These are phyloP conservation scores for Tipula confusa DNA, from an alignment of 2,888 invertebrate species.

Conservation along the genomic window DNA sequence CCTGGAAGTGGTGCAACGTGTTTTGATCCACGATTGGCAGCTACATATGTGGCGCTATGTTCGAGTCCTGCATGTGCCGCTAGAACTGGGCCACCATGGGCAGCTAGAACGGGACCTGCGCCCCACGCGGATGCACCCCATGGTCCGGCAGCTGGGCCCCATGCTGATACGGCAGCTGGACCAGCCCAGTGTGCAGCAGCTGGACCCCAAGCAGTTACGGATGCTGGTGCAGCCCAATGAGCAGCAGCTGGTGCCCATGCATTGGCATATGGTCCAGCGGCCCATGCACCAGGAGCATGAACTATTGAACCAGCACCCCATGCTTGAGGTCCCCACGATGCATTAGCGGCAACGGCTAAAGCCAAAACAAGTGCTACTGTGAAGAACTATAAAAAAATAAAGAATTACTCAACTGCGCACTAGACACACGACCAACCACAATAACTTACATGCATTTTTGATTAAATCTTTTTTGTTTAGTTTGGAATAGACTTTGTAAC, in stretches of 20 bases:
- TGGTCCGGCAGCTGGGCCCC: constrained; percentile 34
- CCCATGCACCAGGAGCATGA: constrained; percentile 30
- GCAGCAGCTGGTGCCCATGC: constrained; percentile 27
- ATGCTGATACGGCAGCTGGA: constrained; percentile 44
- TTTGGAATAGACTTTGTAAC: background rate
- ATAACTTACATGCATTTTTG: constrained; percentile 29
- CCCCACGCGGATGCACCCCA: constrained; percentile 39
- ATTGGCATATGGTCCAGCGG: constrained; percentile 34
- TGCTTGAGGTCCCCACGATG: constrained; percentile 42
- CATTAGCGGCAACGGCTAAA: constrained; percentile 45
- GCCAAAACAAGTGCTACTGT: constrained; percentile 48
- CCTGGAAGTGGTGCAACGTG: constrained; percentile 27
- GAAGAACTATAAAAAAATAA: constrained; percentile 40
- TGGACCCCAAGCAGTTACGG: constrained; percentile 33
- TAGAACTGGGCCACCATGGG: constrained; percentile 43
- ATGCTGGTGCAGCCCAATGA: constrained; percentile 35
- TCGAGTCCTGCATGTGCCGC: constrained; percentile 21
- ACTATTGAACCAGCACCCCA: background rate
- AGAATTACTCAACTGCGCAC: background rate
- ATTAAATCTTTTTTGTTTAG: background rate
- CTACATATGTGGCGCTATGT: background rate
- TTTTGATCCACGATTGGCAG: constrained; percentile 4
- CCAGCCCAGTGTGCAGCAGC: constrained; percentile 32
- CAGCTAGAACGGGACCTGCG: constrained; percentile 45
- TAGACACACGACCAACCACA: background rate